phyloP scores from a whole-genome alignment of 2,797 vertebrate genomes.

The Leontopithecus rosalia region DNA sequence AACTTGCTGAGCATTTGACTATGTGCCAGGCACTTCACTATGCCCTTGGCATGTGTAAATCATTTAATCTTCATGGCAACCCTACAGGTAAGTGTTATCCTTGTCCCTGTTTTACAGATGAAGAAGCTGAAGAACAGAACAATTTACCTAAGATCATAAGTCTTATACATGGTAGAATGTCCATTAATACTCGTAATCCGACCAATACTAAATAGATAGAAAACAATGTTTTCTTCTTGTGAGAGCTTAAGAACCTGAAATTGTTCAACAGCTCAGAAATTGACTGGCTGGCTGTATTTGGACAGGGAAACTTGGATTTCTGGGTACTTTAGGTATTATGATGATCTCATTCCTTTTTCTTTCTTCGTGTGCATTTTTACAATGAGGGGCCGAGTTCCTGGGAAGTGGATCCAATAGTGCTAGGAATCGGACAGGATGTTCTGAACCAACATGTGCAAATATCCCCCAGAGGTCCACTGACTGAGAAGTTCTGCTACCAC shows the following conservation, averaged over 20 bases:
- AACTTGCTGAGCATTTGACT: background rate
- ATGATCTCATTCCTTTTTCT: background rate
- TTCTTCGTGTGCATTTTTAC: background rate
- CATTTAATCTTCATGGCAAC: background rate
- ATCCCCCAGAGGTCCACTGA: background rate
- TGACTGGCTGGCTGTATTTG: background rate
- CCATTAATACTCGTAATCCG: background rate
- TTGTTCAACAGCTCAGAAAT: background rate
- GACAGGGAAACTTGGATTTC: background rate
- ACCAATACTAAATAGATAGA: background rate
- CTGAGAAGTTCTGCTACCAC: no score
- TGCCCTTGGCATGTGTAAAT: background rate
- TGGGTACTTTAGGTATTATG: background rate
- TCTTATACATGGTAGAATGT: background rate
- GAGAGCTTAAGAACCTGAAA: background rate
- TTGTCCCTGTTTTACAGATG: background rate
- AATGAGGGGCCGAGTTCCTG: background rate
- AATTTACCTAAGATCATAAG: background rate
- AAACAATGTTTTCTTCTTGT: background rate
- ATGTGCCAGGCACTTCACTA: background rate
- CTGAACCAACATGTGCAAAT: background rate
- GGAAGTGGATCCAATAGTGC: no score
- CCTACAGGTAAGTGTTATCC: background rate
- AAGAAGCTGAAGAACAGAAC: background rate
- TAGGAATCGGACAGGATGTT: background rate